A percentile compares a stretch with the other conserved stretches of the same genome.
Conservation (phyloP, 2,797 vertebrate species). For the Meda fulgida region DNA sequence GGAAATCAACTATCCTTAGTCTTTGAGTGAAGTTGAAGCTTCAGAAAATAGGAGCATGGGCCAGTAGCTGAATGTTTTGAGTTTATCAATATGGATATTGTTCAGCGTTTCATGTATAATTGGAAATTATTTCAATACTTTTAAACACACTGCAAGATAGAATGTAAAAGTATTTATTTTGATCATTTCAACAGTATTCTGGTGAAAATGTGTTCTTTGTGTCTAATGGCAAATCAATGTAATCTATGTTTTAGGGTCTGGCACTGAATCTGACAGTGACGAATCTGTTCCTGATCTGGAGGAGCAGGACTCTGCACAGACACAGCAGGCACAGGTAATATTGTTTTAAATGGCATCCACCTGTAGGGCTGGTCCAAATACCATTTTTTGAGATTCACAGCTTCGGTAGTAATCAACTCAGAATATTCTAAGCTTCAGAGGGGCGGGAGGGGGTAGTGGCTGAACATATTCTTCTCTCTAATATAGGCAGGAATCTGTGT, state of each 20-base stretch:
- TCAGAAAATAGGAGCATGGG: neutral
- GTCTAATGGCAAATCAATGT: neutral
- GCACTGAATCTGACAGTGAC: slow-evolving; percentile 97
- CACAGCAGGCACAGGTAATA: slow-evolving; percentile 96
- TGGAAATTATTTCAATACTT: neutral
- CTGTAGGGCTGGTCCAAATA: neutral
- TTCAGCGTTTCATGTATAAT: neutral
- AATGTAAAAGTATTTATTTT: neutral
- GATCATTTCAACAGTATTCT: neutral
- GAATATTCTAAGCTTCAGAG: too few species aligned
- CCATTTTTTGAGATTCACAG: too few species aligned
- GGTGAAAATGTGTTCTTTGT: neutral
- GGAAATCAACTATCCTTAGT: neutral
- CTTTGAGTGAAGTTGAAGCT: neutral
- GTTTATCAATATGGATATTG: neutral
- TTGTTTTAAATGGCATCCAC: neutral
- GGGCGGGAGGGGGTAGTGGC: too few species aligned
- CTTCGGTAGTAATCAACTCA: too few species aligned
- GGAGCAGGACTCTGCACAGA: slow-evolving; percentile 96
- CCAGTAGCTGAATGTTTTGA: neutral
- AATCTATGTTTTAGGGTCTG: slow-evolving; percentile 82
- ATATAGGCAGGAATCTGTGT: too few species aligned
- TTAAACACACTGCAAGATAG: too few species aligned
- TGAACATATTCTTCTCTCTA: too few species aligned
- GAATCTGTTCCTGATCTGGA: slow-evolving; percentile 97